Conservation (phyloP, 2,888 invertebrate species). For the Apomyelois bistriatella region DNA sequence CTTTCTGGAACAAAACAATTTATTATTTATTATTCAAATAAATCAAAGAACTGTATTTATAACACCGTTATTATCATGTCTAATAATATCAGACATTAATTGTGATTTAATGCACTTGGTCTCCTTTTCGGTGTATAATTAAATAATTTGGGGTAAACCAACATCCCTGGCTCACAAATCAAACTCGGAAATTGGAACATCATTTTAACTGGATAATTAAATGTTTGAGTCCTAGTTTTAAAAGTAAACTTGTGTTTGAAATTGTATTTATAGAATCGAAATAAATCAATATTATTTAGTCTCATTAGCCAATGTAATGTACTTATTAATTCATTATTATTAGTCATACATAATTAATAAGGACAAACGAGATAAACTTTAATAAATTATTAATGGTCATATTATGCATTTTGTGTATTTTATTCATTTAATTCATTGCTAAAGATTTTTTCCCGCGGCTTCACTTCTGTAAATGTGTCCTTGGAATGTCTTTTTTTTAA, state of each 20-base stretch:
- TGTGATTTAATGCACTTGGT: conserved; percentile 3
- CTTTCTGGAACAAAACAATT: conserved; percentile 64
- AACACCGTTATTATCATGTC: background rate
- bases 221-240: background rate
- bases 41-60: background rate
- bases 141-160: conserved; percentile 1
- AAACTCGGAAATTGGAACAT: conserved; percentile 1
- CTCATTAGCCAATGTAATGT: too few species aligned
- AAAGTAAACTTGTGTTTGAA: background rate
- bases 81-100: background rate
- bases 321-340: too few species aligned
- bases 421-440: too few species aligned
- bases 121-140: background rate
- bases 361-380: too few species aligned
- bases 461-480: too few species aligned
- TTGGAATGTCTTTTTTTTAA: too few species aligned
- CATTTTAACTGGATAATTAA: background rate
- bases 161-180: conserved; percentile 7
- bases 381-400: too few species aligned
- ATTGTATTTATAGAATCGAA: background rate
- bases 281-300: background rate
- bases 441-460: too few species aligned
- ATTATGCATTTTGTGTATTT: too few species aligned
- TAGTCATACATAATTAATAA: too few species aligned
- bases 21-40: background rate